Conservation (phyloP, 2,797 vertebrate genomes). For the Ctenopoma kingsleyae region DNA sequence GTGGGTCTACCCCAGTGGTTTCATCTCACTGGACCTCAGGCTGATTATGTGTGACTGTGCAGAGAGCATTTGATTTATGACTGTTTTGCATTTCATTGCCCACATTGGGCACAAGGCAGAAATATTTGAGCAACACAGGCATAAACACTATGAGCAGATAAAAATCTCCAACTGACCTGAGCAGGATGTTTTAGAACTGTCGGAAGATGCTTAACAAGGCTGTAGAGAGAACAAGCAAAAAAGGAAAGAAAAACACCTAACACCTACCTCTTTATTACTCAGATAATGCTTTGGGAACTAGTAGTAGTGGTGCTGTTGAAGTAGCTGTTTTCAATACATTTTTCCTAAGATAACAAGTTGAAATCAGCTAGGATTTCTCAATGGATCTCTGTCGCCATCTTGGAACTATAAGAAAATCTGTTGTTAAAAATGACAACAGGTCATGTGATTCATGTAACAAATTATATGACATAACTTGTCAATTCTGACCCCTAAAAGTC, state of each 20-base stretch:
- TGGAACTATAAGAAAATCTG: no score
- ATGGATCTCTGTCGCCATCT: no score
- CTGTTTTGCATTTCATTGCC: background rate
- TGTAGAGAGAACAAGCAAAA: background rate
- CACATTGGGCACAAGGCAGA: background rate
- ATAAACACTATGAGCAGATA: background rate
- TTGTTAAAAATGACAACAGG: no score
- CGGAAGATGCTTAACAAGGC: background rate
- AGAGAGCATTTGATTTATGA: background rate
- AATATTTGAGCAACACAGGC: background rate
- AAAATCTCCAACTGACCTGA: background rate
- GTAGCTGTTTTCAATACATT: no score
- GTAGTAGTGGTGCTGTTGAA: no score
- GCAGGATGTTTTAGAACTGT: background rate
- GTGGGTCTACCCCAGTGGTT: background rate
- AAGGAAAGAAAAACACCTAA: background rate
- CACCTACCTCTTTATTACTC: no score
- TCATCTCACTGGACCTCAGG: background rate
- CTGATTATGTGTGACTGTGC: background rate
- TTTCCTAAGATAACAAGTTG: no score
- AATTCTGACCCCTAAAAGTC: no score
- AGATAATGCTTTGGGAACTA: no score
- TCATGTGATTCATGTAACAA: no score
- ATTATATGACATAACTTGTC: no score
- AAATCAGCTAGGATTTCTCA: no score